phyloP scores from a whole-genome alignment of 1,140 invertebrate species.

The Cyphomyrmex costatus region DNA sequence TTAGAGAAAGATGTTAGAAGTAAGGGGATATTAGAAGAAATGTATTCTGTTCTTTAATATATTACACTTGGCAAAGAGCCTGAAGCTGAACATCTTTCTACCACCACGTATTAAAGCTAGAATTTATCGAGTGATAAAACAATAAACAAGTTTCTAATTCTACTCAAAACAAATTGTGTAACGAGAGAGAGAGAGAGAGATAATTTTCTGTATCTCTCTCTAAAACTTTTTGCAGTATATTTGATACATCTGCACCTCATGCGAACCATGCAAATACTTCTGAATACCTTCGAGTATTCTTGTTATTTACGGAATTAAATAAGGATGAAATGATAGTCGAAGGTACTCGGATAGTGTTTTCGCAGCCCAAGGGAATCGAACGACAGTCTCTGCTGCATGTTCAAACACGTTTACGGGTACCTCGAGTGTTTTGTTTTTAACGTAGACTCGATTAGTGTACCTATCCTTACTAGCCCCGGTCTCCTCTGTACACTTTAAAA shows the following conservation, averaged over 20 bases:
- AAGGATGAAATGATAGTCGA: too few species aligned
- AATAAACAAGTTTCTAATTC: background rate
- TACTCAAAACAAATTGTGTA: background rate
- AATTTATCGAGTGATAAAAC: background rate
- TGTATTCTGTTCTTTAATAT: background rate
- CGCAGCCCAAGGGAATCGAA: too few species aligned
- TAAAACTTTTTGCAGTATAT: background rate
- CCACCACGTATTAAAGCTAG: background rate
- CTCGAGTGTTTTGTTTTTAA: too few species aligned
- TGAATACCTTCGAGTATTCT: too few species aligned
- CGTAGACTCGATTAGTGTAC: too few species aligned
- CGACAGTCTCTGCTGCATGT: too few species aligned
- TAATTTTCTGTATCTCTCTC: background rate
- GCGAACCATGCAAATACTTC: background rate
- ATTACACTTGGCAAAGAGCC: background rate
- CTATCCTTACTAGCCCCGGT: too few species aligned
- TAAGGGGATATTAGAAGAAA: constrained; percentile 17
- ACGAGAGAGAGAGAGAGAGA: background rate
- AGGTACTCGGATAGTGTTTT: too few species aligned
- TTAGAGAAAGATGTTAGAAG: constrained; percentile 9
- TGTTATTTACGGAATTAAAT: too few species aligned
- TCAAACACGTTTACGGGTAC: too few species aligned
- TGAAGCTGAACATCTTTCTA: background rate
- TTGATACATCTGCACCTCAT: background rate
- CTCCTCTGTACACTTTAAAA: background rate